phyloP scores from a whole-genome alignment of 2,113 vertebrate genomes.

The Ammospiza nelsoni region DNA sequence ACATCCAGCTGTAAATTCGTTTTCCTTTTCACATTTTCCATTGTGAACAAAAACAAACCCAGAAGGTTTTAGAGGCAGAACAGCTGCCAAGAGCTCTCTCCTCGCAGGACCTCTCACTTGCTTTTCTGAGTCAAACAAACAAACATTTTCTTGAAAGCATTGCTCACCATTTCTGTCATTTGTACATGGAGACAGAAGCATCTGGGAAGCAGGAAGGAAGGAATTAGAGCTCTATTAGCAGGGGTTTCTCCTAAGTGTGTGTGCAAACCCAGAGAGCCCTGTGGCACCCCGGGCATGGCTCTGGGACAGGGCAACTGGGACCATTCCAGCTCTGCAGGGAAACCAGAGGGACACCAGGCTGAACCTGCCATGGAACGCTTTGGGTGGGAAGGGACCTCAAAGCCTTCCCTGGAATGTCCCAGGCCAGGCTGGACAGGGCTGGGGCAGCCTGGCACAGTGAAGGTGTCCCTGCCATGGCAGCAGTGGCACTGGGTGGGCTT shows the following conservation, averaged over 20 bases:
- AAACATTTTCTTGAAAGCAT: background rate
- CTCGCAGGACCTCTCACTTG: background rate
- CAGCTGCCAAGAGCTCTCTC: conserved; percentile 2
- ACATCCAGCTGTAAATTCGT: background rate
- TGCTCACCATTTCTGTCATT: conserved; percentile 10
- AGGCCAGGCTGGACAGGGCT: background rate
- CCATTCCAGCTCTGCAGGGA: background rate
- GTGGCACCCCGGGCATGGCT: background rate
- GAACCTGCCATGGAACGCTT: background rate
- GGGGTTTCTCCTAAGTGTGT: conserved; percentile 20
- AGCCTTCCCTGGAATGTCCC: background rate
- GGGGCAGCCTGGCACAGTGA: accelerated
- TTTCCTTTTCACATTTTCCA: background rate
- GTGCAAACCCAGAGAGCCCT: background rate
- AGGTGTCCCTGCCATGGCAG: background rate
- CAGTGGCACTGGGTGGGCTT: background rate
- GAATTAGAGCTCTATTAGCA: conserved; percentile 44
- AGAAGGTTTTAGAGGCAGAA: background rate
- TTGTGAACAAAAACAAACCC: background rate
- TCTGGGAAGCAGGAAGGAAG: conserved; percentile 56
- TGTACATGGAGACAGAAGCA: conserved; percentile 4
- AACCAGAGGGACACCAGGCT: background rate
- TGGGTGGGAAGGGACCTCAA: background rate
- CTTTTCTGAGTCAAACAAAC: background rate
- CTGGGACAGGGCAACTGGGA: background rate